These are phyloP conservation scores for Lymantria dispar DNA, from an alignment of 2,888 invertebrate genomes.

Conservation along the genomic window DNA sequence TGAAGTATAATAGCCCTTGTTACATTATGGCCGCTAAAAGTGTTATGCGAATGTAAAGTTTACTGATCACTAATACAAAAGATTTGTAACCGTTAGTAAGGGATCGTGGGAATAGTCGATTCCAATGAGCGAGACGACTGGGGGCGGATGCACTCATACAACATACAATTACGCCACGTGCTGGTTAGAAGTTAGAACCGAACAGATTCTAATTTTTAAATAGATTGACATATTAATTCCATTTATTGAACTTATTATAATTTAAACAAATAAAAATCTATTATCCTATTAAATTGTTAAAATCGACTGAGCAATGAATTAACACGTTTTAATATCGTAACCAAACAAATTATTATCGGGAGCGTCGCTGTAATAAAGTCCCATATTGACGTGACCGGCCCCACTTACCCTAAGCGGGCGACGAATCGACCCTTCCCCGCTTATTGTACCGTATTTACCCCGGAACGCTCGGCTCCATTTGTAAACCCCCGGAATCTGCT, in stretches of 20 bases:
- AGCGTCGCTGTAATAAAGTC: slow-evolving; percentile 72
- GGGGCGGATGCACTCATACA: slow-evolving; percentile 62
- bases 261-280: too few species aligned
- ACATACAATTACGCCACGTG: slow-evolving; percentile 61
- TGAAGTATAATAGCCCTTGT: slow-evolving; percentile 10
- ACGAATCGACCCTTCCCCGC: slow-evolving; percentile 73
- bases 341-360: slow-evolving; percentile 71
- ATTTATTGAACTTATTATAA: too few species aligned
- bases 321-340: slow-evolving; percentile 39
- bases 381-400: slow-evolving; percentile 78
- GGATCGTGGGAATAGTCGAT: slow-evolving; percentile 74
- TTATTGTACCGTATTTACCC: slow-evolving; percentile 79
- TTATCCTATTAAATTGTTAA: neutral
- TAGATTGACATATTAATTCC: too few species aligned
- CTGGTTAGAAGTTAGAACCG: slow-evolving; percentile 41
- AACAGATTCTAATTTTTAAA: neutral
- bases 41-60: slow-evolving; percentile 7
- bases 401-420: slow-evolving; percentile 77
- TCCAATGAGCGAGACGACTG: slow-evolving; percentile 55
- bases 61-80: slow-evolving; percentile 40
- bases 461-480: slow-evolving; percentile 76
- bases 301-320: slow-evolving; percentile 11
- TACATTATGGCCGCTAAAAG: slow-evolving; percentile 1
- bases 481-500: slow-evolving; percentile 79
- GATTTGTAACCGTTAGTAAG: slow-evolving; percentile 61